A percentile compares a stretch with the other conserved stretches of the same genome.
Evolutionary conservation across 2,797 vertebrate species (phyloP).

Genomic region (Helicolenus hilgendorfi): DNA sequence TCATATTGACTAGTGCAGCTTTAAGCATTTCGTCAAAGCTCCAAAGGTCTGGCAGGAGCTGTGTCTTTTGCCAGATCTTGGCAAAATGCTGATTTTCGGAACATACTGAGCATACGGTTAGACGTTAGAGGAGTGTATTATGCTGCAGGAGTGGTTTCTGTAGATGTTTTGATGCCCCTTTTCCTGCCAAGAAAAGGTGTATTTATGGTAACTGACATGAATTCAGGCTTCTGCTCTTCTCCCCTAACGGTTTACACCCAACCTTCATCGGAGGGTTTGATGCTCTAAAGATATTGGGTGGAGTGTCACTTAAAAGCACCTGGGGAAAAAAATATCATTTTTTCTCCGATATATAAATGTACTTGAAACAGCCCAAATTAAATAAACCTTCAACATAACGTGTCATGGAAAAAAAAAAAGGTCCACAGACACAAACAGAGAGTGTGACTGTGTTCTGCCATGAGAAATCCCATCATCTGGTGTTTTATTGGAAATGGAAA

Average conservation of each 20-base stretch:
- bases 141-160: neutral
- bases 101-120: neutral
- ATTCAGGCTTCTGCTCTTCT: neutral
- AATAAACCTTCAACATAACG: neutral
- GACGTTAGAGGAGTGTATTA: neutral
- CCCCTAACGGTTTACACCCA: neutral
- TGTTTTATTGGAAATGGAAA: slow-evolving; percentile 29
- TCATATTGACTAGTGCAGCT: neutral
- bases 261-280: neutral
- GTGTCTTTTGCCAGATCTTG: neutral
- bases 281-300: neutral
- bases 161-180: neutral
- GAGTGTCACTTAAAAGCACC: neutral
- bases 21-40: neutral
- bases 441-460: slow-evolving; percentile 6
- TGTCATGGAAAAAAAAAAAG: neutral
- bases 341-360: neutral
- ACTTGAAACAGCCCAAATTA: neutral
- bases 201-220: neutral
- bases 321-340: neutral
- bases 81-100: neutral
- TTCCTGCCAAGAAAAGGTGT: neutral
- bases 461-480: slow-evolving; percentile 28
- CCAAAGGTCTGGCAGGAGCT: neutral
- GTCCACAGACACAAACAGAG: neutral